Conservation (phyloP, 2,888 invertebrate genomes). For the Lingula anatina region DNA sequence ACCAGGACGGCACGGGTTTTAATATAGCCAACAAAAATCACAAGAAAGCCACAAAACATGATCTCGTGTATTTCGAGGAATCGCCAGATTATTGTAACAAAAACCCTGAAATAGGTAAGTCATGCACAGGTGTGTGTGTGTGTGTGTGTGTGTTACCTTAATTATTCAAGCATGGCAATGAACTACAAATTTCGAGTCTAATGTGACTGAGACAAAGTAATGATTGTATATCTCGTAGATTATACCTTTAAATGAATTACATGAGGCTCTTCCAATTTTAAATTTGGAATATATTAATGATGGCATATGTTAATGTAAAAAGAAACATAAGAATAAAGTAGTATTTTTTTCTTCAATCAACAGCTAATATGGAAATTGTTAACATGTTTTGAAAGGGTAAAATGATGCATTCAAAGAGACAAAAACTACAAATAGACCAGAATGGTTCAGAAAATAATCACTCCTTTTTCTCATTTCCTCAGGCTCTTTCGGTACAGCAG, state of each 20-base stretch:
- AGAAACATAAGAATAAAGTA: too few relatives aligned
- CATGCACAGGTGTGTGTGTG: too few relatives aligned
- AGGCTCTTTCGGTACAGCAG: conserved; percentile 58
- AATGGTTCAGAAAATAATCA: background rate
- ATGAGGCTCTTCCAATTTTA: background rate
- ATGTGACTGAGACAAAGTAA: too few relatives aligned
- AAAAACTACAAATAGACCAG: too few relatives aligned
- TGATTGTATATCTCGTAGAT: background rate
- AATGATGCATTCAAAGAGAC: too few relatives aligned
- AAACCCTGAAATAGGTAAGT: conserved; percentile 57
- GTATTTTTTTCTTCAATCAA: too few relatives aligned
- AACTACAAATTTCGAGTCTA: too few relatives aligned
- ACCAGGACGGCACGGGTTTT: conserved; percentile 55
- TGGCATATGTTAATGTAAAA: background rate
- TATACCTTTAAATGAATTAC: background rate
- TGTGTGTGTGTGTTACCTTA: too few relatives aligned
- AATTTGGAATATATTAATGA: too few relatives aligned
- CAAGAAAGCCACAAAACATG: conserved; percentile 73
- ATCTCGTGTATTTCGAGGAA: conserved; percentile 88
- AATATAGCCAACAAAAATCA: conserved; percentile 57
- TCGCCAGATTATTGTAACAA: conserved; percentile 90
- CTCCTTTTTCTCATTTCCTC: conserved; percentile 7
- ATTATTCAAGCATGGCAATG: too few relatives aligned
- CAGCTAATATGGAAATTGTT: too few relatives aligned
- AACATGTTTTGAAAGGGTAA: too few relatives aligned